Evolutionary conservation across 2,113 vertebrate genomes (phyloP).

Genomic region (Cryptotis parvus): DNA sequence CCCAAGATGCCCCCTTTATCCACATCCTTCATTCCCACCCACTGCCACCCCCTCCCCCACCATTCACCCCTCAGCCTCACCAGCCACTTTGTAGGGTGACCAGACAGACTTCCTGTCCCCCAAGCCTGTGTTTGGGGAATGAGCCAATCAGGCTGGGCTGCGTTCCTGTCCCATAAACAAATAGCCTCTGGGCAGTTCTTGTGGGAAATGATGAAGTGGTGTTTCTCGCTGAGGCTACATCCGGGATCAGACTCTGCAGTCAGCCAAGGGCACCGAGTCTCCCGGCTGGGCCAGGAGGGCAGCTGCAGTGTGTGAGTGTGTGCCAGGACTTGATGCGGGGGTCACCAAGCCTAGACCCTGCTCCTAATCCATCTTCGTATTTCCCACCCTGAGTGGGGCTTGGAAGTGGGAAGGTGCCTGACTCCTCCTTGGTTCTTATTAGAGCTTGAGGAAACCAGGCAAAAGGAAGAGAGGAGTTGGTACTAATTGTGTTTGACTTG

Average conservation of each 20-base stretch:
- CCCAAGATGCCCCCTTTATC: background rate
- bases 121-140: conserved; percentile 24
- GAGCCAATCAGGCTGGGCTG: conserved; percentile 76
- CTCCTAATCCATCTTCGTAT: background rate
- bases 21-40: background rate
- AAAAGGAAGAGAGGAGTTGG: background rate
- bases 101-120: background rate
- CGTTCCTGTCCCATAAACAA: conserved; percentile 69
- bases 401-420: background rate
- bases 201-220: background rate
- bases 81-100: background rate
- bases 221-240: conserved; percentile 26
- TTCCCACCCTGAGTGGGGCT: background rate
- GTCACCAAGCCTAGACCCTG: background rate
- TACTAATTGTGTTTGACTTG: background rate
- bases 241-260: conserved; percentile 54
- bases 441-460: background rate
- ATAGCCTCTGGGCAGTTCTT: conserved; percentile 22
- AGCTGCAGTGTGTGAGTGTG: background rate
- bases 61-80: background rate
- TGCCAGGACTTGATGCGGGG: background rate
- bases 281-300: background rate
- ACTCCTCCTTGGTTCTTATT: background rate
- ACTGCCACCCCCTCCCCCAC: too few relatives aligned
- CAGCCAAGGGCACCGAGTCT: background rate